These are phyloP conservation scores for Lutraria lutraria DNA, from an alignment of 2,888 invertebrate genomes.

Conservation along the genomic window DNA sequence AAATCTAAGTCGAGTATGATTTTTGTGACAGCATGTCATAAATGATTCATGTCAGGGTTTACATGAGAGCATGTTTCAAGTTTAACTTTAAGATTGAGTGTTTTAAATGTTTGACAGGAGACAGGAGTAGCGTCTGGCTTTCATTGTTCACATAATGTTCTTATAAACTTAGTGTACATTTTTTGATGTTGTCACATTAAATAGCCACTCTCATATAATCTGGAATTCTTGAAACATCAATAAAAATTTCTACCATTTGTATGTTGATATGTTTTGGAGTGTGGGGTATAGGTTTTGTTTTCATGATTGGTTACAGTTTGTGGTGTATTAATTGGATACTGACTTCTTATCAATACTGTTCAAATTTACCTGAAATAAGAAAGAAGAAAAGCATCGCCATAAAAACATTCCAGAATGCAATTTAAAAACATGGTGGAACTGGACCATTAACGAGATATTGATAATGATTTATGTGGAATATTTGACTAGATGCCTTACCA, in stretches of 20 bases:
- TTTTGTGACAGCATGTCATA: background rate
- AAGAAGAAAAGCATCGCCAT: background rate
- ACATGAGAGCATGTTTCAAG: background rate
- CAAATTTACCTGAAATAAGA: background rate
- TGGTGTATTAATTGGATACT: no score
- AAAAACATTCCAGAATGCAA: constrained; percentile 7
- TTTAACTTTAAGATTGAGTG: background rate
- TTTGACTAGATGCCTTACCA: constrained; percentile 2
- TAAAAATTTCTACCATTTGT: no score
- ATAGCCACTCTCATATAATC: background rate
- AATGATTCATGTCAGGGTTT: background rate
- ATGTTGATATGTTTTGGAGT: no score
- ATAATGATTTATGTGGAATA: constrained; percentile 15
- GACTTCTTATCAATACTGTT: background rate
- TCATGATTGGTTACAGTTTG: no score
- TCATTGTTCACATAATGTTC: background rate
- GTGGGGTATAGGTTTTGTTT: no score
- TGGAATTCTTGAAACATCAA: background rate
- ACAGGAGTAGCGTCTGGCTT: background rate
- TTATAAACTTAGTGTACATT: background rate
- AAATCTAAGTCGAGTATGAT: background rate
- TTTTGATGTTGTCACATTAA: background rate
- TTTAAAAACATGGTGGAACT: background rate
- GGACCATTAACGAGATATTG: background rate
- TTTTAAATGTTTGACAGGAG: background rate